These are phyloP conservation scores for Sphinx pinastri DNA, from an alignment of 2,888 invertebrate genomes.

Conservation along the genomic window DNA sequence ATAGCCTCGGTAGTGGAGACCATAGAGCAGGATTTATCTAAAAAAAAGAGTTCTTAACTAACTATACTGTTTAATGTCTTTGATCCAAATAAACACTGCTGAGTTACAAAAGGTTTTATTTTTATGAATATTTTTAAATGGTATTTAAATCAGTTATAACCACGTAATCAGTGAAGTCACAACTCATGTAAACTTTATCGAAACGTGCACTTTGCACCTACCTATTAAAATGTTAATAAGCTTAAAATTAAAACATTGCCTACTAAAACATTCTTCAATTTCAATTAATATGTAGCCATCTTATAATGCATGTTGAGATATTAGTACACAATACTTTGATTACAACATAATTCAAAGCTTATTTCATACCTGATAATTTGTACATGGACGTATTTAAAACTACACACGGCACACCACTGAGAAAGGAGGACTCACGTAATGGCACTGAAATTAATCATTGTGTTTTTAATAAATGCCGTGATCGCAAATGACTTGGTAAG, in stretches of 20 bases:
- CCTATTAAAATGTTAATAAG: not conserved
- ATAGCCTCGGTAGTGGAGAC: not conserved
- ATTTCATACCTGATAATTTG: constrained; percentile 5
- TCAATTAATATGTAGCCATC: not conserved
- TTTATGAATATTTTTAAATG: too few species aligned
- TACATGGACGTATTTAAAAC: not conserved
- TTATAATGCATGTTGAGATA: not conserved
- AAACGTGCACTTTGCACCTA: too few species aligned
- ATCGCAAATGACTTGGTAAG: constrained; percentile 16
- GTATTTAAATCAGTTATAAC: too few species aligned
- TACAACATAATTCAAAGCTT: constrained; percentile 14
- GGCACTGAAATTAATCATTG: constrained; percentile 16
- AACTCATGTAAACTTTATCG: not conserved
- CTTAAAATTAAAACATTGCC: not conserved
- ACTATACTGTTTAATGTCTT: too few species aligned
- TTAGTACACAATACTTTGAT: constrained; percentile 10
- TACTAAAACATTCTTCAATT: not conserved
- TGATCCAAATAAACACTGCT: too few species aligned
- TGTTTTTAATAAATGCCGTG: constrained; percentile 6
- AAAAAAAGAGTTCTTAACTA: not conserved
- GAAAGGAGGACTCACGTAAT: not conserved
- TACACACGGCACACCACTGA: not conserved
- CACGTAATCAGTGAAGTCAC: too few species aligned
- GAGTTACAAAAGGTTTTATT: not conserved
- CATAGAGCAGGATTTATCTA: not conserved